A percentile compares a stretch with the other conserved stretches of the same genome.
phyloP scores from a whole-genome alignment of 1,140 invertebrate genomes.

The Drosophila kohkoa region DNA sequence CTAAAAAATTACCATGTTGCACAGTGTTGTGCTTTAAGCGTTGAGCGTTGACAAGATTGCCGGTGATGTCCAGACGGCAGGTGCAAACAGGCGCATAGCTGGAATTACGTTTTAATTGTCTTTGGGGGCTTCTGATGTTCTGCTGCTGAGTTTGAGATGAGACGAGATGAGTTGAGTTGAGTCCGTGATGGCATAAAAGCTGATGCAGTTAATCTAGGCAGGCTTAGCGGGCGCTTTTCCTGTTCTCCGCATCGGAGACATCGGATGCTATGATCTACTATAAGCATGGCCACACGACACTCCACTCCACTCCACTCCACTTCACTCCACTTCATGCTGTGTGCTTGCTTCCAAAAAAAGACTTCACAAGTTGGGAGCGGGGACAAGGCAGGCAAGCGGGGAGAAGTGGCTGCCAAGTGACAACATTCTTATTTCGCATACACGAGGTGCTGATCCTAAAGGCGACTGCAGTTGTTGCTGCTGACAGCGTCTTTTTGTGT shows the following conservation, averaged over 20 bases:
- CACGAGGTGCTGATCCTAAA: constrained; percentile 23
- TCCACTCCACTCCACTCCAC: neutral
- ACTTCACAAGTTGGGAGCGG: neutral
- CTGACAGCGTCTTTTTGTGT: constrained; percentile 36
- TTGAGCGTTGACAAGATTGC: constrained; percentile 53
- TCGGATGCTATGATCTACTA: constrained; percentile 21
- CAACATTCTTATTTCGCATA: constrained; percentile 57
- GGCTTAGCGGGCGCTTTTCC: constrained; percentile 40
- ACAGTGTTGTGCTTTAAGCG: constrained; percentile 42
- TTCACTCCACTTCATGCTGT: neutral
- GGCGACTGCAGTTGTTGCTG: constrained; percentile 8
- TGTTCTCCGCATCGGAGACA: neutral
- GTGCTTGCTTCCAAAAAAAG: constrained; percentile 9
- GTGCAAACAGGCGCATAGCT: constrained; percentile 71
- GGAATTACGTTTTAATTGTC: constrained; percentile 74
- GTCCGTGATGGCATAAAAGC: constrained; percentile 28
- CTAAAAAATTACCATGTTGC: neutral
- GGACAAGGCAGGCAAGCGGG: neutral
- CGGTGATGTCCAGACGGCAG: constrained; percentile 67
- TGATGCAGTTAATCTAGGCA: constrained; percentile 45
- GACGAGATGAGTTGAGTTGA: neutral
- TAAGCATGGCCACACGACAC: constrained; percentile 13
- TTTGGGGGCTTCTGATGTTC: constrained; percentile 37
- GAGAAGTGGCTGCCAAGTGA: constrained; percentile 34
- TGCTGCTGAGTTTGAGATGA: neutral